phyloP scores from a whole-genome alignment of 2,797 vertebrate genomes.

The Natrix natrix region DNA sequence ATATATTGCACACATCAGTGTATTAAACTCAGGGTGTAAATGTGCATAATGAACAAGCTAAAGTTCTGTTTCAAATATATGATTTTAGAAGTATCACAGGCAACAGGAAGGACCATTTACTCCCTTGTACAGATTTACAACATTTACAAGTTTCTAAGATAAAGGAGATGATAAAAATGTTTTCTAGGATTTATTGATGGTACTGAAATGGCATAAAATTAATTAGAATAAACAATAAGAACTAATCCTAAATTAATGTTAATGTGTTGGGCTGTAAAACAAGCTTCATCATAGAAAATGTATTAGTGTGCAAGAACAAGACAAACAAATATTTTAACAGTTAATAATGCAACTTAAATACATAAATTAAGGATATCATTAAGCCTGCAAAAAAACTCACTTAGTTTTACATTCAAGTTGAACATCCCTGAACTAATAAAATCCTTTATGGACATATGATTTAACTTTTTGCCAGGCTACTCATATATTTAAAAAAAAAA shows the following conservation, averaged over 20 bases:
- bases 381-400: not conserved
- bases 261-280: not conserved
- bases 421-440: conserved; percentile 1
- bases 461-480: not conserved
- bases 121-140: not conserved
- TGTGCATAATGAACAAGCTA: not conserved
- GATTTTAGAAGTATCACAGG: not conserved
- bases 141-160: not conserved
- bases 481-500: not conserved
- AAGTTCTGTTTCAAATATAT: not conserved
- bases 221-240: conserved; percentile 16
- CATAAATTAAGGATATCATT: conserved; percentile 1
- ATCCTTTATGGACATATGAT: not conserved
- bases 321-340: conserved; percentile 29
- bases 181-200: not conserved
- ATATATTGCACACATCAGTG: not conserved
- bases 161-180: conserved; percentile 5
- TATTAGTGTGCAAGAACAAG: not conserved
- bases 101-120: not conserved
- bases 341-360: conserved; percentile 10
- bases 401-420: not conserved
- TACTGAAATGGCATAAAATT: conserved; percentile 19
- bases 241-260: conserved; percentile 10
- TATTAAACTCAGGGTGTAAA: not conserved
- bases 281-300: not conserved